phyloP scores from a whole-genome alignment of 2,797 vertebrate species.

The Falco concolor region DNA sequence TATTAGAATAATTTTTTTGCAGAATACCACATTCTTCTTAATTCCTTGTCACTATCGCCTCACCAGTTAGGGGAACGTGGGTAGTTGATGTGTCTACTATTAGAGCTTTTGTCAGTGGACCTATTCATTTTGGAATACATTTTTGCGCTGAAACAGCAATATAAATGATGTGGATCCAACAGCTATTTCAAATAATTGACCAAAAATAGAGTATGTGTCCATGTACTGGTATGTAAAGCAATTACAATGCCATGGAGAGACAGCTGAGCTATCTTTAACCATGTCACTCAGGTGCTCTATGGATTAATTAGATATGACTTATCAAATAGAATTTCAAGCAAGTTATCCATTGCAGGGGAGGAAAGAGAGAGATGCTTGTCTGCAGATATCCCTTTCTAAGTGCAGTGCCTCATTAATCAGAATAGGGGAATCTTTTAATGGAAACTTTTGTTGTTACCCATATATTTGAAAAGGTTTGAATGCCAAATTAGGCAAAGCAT shows the following conservation, averaged over 20 bases:
- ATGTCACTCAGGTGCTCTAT: background rate
- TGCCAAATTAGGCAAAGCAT: background rate
- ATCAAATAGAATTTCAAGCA: background rate
- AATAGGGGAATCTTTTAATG: background rate
- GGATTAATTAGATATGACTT: background rate
- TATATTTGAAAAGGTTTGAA: background rate
- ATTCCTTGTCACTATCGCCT: background rate
- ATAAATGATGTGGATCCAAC: background rate
- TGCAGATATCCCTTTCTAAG: background rate
- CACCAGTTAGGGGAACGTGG: background rate
- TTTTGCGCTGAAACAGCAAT: background rate
- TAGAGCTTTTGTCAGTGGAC: background rate
- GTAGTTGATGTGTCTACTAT: background rate
- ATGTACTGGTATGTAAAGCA: background rate
- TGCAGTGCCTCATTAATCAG: background rate
- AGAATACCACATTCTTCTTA: background rate
- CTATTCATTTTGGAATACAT: background rate
- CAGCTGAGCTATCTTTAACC: background rate
- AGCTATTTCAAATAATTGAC: background rate
- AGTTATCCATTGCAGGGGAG: background rate
- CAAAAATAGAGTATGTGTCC: background rate
- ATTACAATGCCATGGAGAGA: background rate
- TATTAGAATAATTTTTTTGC: background rate
- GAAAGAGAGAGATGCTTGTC: background rate
- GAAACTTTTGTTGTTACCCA: background rate